Base-by-base conservation (phyloP, 2,797 vertebrate species). In the Sebastiscus albofasciatus region DNA sequence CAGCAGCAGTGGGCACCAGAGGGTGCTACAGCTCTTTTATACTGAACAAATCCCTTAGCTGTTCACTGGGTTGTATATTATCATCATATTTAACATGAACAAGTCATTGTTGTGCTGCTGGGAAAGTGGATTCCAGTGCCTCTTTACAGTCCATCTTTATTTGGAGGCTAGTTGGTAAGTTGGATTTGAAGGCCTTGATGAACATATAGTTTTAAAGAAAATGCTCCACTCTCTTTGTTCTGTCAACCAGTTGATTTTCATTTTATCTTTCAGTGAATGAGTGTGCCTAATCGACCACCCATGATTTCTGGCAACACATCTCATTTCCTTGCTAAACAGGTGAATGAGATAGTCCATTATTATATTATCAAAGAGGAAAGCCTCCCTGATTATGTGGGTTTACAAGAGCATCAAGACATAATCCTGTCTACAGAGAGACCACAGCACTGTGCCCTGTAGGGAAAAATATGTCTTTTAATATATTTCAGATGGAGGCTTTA, bases 301-400 rank as follows among this genome's bases (percentile, higher is more conserved):
- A 73, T 79, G 67, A 77, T 14, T 69, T 20, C 31, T 75, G 39
- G 26, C 29, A 68, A 67, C 77, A 75, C 18, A n/a, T 87, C 72
- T 72, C 78, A 82, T 83, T 87, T 86, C 80, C 87, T 86, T 49
- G 12, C 46, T 77, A 49, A 84, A 61, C 79, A 89, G 85, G 61
- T 87, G 85, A 46, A 65, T 82, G 80, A 0, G 49, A 60, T 18
- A 71, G 60, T 61, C 89, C 74, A 75, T 86, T 78, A 86, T 90
- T 87, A 90, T 64, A 67, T 85, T 20, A 79, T 77, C 83, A 52
- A 29, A 73, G 18, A 84, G 75, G 78, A 80, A 88, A 87, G 65
- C 75, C 6, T 67, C 56, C 55, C 16, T 56, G 75, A 67, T 84
- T 87, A 79, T 77, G 79, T 75, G 72, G 77, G 10, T 8, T 87